Conservation (phyloP, 2,888 invertebrate genomes). For the Dicyrtomina minuta region DNA sequence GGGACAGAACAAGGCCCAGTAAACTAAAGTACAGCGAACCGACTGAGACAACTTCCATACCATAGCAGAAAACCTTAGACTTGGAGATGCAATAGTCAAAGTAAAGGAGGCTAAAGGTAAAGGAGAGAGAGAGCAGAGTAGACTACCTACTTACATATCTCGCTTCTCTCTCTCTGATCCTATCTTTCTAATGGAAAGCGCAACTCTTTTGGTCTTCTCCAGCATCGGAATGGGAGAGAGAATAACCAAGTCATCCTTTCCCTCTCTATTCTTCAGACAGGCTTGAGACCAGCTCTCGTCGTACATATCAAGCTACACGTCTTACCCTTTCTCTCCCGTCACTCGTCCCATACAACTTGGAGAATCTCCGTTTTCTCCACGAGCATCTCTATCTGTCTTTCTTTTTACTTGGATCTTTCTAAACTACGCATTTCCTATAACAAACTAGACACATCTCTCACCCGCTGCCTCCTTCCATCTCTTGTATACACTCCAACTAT, state of each 20-base stretch:
- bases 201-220: slow-evolving; percentile 12
- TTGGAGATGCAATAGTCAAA: not conserved
- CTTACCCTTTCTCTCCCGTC: slow-evolving; percentile 4
- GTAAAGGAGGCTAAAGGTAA: not conserved
- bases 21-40: slow-evolving; percentile 15
- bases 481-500: not conserved
- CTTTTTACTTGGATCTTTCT: slow-evolving; percentile 4
- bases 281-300: not conserved
- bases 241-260: slow-evolving; percentile 21
- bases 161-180: slow-evolving; percentile 20
- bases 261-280: not conserved
- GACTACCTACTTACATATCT: slow-evolving; percentile 12
- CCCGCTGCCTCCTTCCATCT: not conserved
- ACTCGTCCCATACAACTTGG: not conserved
- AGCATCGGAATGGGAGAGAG: slow-evolving; percentile 15
- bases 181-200: slow-evolving; percentile 19
- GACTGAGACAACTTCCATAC: not conserved
- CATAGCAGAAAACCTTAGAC: not conserved
- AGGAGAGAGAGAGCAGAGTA: not conserved
- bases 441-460: not conserved
- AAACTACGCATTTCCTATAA: slow-evolving; percentile 11
- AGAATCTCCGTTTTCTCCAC: slow-evolving; percentile 8
- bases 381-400: slow-evolving; percentile 23
- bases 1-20: slow-evolving; percentile 19
- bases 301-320: not conserved